Evolutionary conservation across 2,797 vertebrate genomes (phyloP).

Genomic region (Cephalopachus bancanus): DNA sequence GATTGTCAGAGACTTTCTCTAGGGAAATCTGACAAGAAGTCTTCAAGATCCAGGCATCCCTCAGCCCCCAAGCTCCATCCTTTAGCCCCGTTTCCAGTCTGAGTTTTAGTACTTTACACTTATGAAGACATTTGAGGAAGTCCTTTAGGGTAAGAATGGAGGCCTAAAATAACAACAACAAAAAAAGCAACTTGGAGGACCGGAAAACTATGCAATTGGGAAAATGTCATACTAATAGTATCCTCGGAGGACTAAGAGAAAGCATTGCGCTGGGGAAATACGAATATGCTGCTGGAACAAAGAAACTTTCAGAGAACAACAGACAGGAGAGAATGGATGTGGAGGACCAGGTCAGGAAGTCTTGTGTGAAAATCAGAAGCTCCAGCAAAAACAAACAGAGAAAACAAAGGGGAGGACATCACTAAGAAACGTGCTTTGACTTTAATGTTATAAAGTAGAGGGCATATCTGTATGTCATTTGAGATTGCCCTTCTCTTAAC

Average conservation of each 20-base stretch:
- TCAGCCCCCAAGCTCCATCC: neutral
- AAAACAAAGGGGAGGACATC: neutral
- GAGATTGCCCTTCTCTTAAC: neutral
- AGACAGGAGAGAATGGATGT: neutral
- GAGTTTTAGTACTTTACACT: neutral
- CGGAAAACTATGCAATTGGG: neutral
- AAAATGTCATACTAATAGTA: neutral
- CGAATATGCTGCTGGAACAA: neutral
- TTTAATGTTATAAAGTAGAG: neutral
- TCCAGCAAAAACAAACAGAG: slow-evolving; percentile 1
- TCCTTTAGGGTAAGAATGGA: neutral
- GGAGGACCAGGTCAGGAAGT: neutral
- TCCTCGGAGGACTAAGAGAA: neutral
- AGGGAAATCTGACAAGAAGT: neutral
- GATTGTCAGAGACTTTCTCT: neutral
- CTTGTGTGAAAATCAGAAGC: neutral
- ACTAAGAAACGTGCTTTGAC: neutral
- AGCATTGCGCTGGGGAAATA: neutral
- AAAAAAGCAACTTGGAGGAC: neutral
- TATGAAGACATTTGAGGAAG: neutral
- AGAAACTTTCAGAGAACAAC: neutral
- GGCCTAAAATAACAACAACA: neutral
- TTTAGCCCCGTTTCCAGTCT: neutral
- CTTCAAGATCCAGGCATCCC: neutral
- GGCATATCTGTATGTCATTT: neutral